These are phyloP conservation scores for Odontesthes bonariensis DNA, from an alignment of 2,113 vertebrate genomes.

Conservation along the genomic window DNA sequence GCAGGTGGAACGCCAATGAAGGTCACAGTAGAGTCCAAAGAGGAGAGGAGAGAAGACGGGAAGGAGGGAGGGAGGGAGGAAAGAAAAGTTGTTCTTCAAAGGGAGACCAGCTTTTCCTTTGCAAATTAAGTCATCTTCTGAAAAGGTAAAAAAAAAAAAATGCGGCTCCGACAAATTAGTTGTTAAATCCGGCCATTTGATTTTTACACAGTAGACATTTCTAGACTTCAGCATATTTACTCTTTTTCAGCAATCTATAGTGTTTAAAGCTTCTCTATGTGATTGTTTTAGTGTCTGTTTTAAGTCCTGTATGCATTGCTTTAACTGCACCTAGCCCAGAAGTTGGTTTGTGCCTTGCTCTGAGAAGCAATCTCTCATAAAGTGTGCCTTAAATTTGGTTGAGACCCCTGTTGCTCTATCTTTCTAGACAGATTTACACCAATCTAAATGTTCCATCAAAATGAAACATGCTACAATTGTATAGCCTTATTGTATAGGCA, in stretches of 20 bases:
- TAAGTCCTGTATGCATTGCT: slow-evolving; percentile 24
- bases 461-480: neutral
- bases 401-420: slow-evolving; percentile 39
- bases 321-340: slow-evolving; percentile 14
- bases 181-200: slow-evolving; percentile 38
- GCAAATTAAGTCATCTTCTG: slow-evolving; percentile 89
- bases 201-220: slow-evolving; percentile 10
- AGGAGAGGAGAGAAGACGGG: slow-evolving; percentile 58
- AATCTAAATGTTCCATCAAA: too few relatives aligned
- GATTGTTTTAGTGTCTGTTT: slow-evolving; percentile 29
- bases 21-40: slow-evolving; percentile 84
- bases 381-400: slow-evolving; percentile 63
- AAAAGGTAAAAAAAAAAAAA: slow-evolving; percentile 40
- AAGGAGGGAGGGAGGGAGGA: slow-evolving; percentile 27
- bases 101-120: slow-evolving; percentile 79
- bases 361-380: slow-evolving; percentile 54
- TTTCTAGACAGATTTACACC: too few relatives aligned
- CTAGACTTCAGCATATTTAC: neutral
- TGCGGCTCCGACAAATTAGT: slow-evolving; percentile 68
- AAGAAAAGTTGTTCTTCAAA: slow-evolving; percentile 68
- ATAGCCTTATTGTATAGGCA: slow-evolving; percentile 50
- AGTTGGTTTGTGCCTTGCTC: slow-evolving; percentile 44
- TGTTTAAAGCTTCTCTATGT: neutral
- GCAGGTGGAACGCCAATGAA: slow-evolving; percentile 88
- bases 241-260: slow-evolving; percentile 5